These are phyloP conservation scores for Solenopsis fugax DNA, from an alignment of 1,140 invertebrate genomes.

Conservation along the genomic window DNA sequence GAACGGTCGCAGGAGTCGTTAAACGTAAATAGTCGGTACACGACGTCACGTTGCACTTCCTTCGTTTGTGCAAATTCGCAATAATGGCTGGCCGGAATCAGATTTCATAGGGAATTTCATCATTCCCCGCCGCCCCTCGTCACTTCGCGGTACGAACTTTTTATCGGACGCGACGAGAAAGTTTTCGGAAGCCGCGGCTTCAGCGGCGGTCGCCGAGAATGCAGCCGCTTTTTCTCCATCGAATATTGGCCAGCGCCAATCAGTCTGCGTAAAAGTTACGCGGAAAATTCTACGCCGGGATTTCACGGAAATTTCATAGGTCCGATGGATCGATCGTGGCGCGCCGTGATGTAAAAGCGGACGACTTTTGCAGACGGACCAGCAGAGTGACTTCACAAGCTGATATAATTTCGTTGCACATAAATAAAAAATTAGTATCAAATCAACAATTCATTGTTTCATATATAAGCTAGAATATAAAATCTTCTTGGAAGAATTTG, in stretches of 20 bases:
- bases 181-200: conserved; percentile 44
- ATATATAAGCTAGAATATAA: no score
- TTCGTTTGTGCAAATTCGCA: conserved; percentile 32
- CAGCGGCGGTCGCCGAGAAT: conserved; percentile 60
- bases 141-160: conserved; percentile 48
- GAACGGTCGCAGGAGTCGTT: conserved; percentile 9
- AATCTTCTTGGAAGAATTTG: no score
- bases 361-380: not conserved
- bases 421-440: no score
- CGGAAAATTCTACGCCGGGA: conserved; percentile 51
- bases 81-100: conserved; percentile 35
- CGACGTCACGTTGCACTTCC: conserved; percentile 9
- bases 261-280: conserved; percentile 49
- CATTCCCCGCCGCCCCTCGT: not conserved
- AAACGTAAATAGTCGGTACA: conserved; percentile 25
- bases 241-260: conserved; percentile 52
- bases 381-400: not conserved
- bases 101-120: conserved; percentile 39
- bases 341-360: not conserved
- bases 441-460: no score
- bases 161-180: conserved; percentile 57
- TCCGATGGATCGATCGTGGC: conserved; percentile 19
- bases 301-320: conserved; percentile 50
- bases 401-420: conserved; percentile 43
- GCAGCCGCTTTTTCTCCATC: conserved; percentile 40